Base-by-base conservation (phyloP, 2,797 vertebrate species). In the Eospalax fontanierii region DNA sequence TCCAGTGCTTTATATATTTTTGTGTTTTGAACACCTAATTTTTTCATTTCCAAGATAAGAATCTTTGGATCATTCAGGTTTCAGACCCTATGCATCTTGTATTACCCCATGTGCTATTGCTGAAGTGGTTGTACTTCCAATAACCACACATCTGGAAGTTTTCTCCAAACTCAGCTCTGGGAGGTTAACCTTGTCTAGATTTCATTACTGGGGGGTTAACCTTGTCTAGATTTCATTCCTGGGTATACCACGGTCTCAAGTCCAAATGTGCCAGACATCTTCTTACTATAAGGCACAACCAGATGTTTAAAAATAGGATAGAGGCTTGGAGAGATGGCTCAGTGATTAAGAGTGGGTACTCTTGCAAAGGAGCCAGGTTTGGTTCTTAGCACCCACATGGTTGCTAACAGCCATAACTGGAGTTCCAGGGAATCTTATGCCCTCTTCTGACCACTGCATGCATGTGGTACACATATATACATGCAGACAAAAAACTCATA, bases 21-120 rank as follows among this genome's bases (percentile, higher is more conserved):
- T 70, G 15, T 92, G 6, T 71, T 50, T 95, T 78, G 73, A 86
- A 95, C 43, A 21, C 26, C 61, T 86, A 16, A 57, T 63, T 79
- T 6, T 92, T 82, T 75, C 40, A 28, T 59, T 75, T 93, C 59
- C 59, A 82, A 68, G 61, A 30, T 24, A 74, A 54, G 82, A 74
- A 65, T 85, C 28, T 30, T 61, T 63, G 74, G 81, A 61, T 78
- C 35, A 65, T 79, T 78, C 43, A 54, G 50, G 28, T 92, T 94
- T 79, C 65, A 63, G 78, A 90, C 59, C 70, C 30, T 91, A 12
- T 54, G 66, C 33, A 63, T 93, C n/a, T 85, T 71, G 28, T 66
- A 15, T 24, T 22, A 70, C 71, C 22, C 28, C 68, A 16, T 40
- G 21, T 38, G 3, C 26, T 84, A 43, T 83, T 43, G 24, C 65